Evolutionary conservation across 2,113 vertebrate genomes (phyloP).

Genomic region (Nycticebus coucang): DNA sequence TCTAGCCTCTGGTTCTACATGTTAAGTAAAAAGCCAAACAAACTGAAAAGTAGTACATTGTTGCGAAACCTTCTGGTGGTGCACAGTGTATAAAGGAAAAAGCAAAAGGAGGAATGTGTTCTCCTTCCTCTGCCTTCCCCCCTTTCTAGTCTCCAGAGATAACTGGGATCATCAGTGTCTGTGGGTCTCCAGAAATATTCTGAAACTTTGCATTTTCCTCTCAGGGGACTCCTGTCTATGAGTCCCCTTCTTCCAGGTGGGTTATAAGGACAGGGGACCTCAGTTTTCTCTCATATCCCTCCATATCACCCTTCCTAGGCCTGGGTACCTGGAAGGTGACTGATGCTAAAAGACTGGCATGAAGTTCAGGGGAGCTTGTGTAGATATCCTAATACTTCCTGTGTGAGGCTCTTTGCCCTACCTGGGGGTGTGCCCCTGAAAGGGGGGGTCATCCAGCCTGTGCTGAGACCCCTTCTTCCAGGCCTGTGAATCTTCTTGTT

Average conservation of each 20-base stretch:
- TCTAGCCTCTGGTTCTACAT: background rate
- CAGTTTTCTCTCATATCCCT: background rate
- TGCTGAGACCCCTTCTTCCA: background rate
- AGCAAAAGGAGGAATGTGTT: background rate
- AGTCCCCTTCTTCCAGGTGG: background rate
- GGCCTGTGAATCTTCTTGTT: background rate
- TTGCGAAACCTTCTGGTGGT: background rate
- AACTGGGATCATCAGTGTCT: background rate
- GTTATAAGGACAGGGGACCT: background rate
- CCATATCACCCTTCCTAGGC: background rate
- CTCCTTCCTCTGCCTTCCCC: no score
- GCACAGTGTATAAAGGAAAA: background rate
- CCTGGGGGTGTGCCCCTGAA: background rate
- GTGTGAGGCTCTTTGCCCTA: background rate
- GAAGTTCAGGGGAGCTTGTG: background rate
- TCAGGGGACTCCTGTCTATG: background rate
- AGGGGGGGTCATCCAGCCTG: no score
- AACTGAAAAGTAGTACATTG: background rate
- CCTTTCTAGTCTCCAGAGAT: background rate
- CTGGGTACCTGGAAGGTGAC: background rate
- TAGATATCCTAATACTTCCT: background rate
- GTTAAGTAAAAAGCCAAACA: background rate
- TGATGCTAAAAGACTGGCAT: background rate
- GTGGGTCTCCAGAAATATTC: background rate
- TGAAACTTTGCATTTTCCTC: background rate